Conservation (phyloP, 2,888 invertebrate species). For the Spicauda simplicius region DNA sequence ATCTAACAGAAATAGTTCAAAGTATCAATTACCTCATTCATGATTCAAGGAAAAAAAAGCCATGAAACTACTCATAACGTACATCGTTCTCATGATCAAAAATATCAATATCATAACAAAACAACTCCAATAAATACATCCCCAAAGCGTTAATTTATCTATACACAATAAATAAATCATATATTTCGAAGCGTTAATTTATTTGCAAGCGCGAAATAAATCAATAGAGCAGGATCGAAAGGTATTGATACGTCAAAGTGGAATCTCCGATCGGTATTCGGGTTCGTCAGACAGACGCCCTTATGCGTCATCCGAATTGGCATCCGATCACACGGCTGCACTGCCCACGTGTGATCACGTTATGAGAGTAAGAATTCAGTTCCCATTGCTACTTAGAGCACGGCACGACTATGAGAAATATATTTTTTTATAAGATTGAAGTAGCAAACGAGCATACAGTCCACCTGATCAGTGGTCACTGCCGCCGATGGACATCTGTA, state of each 20-base stretch:
- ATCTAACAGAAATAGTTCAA: too few species aligned
- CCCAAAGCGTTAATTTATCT: not conserved
- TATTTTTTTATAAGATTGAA: too few species aligned
- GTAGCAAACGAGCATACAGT: too few species aligned
- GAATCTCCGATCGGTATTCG: slow-evolving; percentile 22
- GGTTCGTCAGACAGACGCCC: slow-evolving; percentile 22
- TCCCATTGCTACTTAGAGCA: not conserved
- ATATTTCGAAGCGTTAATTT: not conserved
- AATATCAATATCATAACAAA: not conserved
- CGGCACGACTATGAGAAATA: not conserved
- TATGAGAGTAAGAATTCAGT: slow-evolving; percentile 6
- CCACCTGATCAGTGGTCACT: too few species aligned
- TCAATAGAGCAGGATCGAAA: not conserved
- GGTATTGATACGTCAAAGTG: slow-evolving; percentile 14
- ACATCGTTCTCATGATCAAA: too few species aligned
- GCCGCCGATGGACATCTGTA: too few species aligned
- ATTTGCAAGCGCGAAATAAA: not conserved
- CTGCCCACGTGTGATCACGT: slow-evolving; percentile 18
- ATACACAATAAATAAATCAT: not conserved
- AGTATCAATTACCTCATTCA: too few species aligned
- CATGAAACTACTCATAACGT: too few species aligned
- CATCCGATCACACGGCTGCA: slow-evolving; percentile 19
- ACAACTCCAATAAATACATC: not conserved
- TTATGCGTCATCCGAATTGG: slow-evolving; percentile 32
- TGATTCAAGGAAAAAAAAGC: too few species aligned